A percentile compares a stretch with the other conserved stretches of the same genome.
Evolutionary conservation across 2,797 vertebrate species (phyloP).

Genomic region (Carcharodon carcharias): DNA sequence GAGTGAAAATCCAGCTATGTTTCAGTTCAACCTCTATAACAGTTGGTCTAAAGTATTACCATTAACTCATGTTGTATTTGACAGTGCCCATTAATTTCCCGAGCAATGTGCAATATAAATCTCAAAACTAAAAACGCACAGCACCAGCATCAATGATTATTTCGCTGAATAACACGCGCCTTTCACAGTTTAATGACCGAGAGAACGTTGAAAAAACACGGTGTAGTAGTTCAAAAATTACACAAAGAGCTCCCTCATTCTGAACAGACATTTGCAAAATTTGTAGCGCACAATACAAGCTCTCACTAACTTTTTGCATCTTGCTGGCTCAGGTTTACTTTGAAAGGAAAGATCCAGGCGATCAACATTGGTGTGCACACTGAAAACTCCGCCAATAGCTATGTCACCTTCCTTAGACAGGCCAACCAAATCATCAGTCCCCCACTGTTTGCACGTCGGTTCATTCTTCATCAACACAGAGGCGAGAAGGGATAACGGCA

Average conservation of each 20-base stretch:
- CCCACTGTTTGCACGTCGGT: not conserved
- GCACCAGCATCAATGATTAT: too few species aligned
- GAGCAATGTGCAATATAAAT: too few species aligned
- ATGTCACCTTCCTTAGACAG: conserved; percentile 16
- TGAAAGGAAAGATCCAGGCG: not conserved
- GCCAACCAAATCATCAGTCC: not conserved
- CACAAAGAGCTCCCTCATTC: not conserved
- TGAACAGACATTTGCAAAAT: not conserved
- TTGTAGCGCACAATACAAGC: not conserved
- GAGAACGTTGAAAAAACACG: not conserved
- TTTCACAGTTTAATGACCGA: not conserved
- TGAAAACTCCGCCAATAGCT: not conserved
- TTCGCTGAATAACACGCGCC: too few species aligned
- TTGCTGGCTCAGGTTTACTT: not conserved
- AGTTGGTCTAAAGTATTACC: too few species aligned
- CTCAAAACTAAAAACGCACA: too few species aligned
- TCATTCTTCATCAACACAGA: not conserved
- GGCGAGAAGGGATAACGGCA: not conserved
- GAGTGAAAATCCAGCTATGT: too few species aligned
- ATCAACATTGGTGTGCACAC: not conserved
- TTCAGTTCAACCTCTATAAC: too few species aligned
- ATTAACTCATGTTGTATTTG: too few species aligned
- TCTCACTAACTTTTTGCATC: not conserved
- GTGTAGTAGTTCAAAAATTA: not conserved
- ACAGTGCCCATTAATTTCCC: too few species aligned